Percentiles rank a stretch among this genome's conserved stretches.
These are phyloP conservation scores for Elymnias hypermnestra DNA, from an alignment of 1,140 invertebrate species.

Conservation along the genomic window DNA sequence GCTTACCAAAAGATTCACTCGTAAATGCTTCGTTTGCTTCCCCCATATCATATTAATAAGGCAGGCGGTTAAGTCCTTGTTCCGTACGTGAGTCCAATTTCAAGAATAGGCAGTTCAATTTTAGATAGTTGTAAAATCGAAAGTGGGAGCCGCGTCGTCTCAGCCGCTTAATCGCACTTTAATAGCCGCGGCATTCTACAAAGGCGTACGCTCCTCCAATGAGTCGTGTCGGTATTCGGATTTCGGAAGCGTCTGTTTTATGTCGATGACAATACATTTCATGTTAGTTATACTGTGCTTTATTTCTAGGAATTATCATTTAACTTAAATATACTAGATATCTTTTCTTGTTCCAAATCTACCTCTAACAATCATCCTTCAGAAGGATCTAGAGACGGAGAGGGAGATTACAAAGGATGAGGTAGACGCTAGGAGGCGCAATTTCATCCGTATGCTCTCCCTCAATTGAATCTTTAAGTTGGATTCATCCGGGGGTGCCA, in stretches of 20 bases:
- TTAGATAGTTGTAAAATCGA: constrained; percentile 66
- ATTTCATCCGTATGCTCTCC: too few species aligned
- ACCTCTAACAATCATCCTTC: too few species aligned
- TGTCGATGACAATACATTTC: constrained; percentile 3
- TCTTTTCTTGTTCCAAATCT: too few species aligned
- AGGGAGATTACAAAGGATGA: too few species aligned
- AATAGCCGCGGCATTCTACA: constrained; percentile 61
- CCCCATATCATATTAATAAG: neutral
- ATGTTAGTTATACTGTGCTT: neutral
- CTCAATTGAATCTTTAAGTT: too few species aligned
- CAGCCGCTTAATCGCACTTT: constrained; percentile 58
- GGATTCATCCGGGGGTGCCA: too few species aligned
- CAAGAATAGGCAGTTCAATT: constrained; percentile 31
- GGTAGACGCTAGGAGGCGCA: too few species aligned
- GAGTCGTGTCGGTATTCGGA: neutral
- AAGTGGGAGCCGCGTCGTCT: constrained; percentile 60
- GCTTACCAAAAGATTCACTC: too few species aligned
- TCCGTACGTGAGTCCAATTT: neutral
- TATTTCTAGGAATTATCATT: too few species aligned
- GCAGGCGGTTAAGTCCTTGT: neutral
- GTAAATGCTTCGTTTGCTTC: too few species aligned
- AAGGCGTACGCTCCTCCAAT: constrained; percentile 26
- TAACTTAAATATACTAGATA: too few species aligned
- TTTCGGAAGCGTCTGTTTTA: constrained; percentile 11
- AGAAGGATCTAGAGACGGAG: too few species aligned